A percentile compares a stretch with the other conserved stretches of the same genome.
Conservation (phyloP, 2,797 vertebrate species). For the Chloroceryle amazona region DNA sequence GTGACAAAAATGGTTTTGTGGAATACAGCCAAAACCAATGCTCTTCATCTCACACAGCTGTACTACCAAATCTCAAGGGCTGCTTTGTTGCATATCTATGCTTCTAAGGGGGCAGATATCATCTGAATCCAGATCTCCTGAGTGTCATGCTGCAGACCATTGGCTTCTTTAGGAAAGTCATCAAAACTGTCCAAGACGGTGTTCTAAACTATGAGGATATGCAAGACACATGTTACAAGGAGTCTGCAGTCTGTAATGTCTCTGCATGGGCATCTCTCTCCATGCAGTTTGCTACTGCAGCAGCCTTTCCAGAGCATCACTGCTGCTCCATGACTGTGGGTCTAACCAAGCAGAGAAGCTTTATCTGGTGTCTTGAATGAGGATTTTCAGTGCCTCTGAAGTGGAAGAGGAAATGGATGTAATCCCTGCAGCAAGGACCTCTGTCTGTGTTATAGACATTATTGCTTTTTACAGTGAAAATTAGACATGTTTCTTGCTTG, state of each 20-base stretch:
- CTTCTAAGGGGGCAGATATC: background rate
- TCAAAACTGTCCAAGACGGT: background rate
- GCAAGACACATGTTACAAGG: background rate
- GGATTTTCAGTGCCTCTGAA: background rate
- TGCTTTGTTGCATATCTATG: background rate
- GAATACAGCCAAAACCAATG: background rate
- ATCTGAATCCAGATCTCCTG: background rate
- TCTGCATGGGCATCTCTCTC: background rate
- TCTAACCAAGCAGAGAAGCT: background rate
- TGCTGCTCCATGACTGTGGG: accelerated
- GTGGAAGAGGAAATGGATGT: background rate
- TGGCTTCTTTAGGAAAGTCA: background rate
- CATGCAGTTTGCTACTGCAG: background rate
- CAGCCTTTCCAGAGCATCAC: background rate
- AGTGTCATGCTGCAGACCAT: background rate
- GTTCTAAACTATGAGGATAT: background rate
- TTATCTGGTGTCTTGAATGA: background rate
- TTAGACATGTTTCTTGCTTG: background rate
- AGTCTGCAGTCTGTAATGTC: background rate
- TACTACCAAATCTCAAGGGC: background rate
- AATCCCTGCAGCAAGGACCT: background rate
- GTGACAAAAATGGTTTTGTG: background rate
- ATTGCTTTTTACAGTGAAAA: background rate
- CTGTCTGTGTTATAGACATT: background rate
- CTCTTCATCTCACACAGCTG: accelerated